A percentile compares a stretch with the other conserved stretches of the same genome.
These are phyloP conservation scores for Halcyon senegalensis DNA, from an alignment of 2,113 vertebrate species.

Conservation along the genomic window DNA sequence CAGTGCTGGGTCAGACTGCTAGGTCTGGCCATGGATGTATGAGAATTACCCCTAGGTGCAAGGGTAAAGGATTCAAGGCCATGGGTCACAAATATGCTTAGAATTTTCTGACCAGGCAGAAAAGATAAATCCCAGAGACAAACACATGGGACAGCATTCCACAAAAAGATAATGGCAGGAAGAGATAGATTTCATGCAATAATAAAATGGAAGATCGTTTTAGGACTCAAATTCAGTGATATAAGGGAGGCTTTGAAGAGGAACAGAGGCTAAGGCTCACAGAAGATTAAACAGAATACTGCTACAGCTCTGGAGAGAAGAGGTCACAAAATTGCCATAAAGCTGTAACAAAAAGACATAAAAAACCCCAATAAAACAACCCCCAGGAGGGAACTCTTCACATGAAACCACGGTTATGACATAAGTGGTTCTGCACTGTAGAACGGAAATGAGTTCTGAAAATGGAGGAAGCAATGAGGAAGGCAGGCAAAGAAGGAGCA, in stretches of 20 bases:
- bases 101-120: background rate
- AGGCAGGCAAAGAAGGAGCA: background rate
- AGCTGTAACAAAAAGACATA: background rate
- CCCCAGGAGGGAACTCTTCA: background rate
- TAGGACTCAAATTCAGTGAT: background rate
- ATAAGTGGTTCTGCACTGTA: background rate
- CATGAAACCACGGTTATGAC: background rate
- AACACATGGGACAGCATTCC: background rate
- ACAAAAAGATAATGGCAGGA: background rate
- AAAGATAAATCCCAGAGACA: background rate
- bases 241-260: background rate
- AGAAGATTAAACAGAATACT: background rate
- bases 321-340: background rate
- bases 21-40: background rate
- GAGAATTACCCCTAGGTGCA: background rate
- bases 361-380: fast-evolving
- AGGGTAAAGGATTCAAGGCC: background rate
- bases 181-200: background rate
- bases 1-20: background rate
- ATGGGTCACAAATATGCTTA: background rate
- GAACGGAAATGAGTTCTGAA: background rate
- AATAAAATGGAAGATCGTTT: background rate
- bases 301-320: background rate
- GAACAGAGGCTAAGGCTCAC: background rate
- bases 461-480: background rate